Evolutionary conservation across 2,797 vertebrate genomes (phyloP).

Genomic region (Spondyliosoma cantharus): DNA sequence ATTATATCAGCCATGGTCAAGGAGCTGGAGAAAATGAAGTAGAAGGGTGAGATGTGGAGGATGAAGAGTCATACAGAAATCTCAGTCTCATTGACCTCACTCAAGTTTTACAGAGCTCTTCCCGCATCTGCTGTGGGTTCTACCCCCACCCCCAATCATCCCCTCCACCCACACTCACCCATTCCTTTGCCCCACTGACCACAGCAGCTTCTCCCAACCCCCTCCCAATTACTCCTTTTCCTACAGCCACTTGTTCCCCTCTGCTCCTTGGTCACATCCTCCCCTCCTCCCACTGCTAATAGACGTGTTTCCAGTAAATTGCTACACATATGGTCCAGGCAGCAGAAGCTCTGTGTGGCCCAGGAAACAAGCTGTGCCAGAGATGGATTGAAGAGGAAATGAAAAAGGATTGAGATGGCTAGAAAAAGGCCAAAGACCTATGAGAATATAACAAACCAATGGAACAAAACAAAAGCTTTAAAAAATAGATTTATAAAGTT

Average conservation of each 20-base stretch:
- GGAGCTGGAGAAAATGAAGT: background rate
- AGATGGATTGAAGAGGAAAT: conserved; percentile 25
- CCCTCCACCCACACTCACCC: conserved; percentile 11
- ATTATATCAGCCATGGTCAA: background rate
- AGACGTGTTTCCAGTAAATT: conserved; percentile 55
- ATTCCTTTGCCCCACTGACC: conserved; percentile 45
- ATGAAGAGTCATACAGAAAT: background rate
- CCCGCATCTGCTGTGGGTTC: background rate
- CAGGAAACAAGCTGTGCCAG: conserved; percentile 47
- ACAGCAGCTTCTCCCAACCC: conserved; percentile 36
- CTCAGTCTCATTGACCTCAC: conserved; percentile 11
- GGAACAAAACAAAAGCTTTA: background rate
- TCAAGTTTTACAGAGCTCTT: conserved; percentile 14
- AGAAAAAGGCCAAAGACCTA: conserved; percentile 1
- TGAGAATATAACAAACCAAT: background rate
- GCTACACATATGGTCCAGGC: conserved; percentile 62
- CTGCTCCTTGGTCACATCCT: conserved; percentile 20
- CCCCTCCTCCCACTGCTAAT: conserved; percentile 31
- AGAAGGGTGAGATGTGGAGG: background rate
- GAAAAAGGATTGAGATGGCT: conserved; percentile 1
- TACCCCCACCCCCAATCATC: background rate
- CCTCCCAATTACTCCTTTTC: conserved; percentile 31
- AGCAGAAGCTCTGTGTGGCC: conserved; percentile 50
- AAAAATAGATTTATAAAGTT: background rate
- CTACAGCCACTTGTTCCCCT: conserved; percentile 38